Percentiles rank a stretch among this genome's conserved stretches.
phyloP scores from a whole-genome alignment of 2,797 vertebrate species.

The Lutjanus campechanus region DNA sequence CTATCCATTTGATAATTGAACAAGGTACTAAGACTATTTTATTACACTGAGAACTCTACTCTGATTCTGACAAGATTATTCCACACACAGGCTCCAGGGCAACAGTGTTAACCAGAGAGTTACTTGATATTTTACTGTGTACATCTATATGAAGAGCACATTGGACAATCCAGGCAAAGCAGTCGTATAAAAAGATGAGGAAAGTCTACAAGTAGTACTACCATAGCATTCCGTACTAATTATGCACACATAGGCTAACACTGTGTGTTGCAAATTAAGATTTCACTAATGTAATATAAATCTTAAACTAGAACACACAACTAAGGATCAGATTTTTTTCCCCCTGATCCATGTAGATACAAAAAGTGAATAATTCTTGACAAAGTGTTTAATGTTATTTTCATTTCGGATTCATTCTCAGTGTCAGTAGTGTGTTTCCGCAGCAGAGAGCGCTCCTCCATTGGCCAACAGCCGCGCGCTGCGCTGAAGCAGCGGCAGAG shows the following conservation, averaged over 20 bases:
- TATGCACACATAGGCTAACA: not conserved
- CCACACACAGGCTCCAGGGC: not conserved
- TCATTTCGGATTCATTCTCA: not conserved
- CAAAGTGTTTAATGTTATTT: not conserved
- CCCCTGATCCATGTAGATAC: not conserved
- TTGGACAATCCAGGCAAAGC: not conserved
- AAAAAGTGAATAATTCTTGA: not conserved
- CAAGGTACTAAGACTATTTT: not conserved
- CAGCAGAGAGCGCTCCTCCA: conserved; percentile 55
- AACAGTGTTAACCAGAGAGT: not conserved
- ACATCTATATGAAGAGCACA: not conserved
- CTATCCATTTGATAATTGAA: not conserved
- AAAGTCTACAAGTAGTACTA: not conserved
- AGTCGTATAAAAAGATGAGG: not conserved
- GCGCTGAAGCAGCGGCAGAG: conserved; percentile 46
- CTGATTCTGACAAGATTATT: not conserved
- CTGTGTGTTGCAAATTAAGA: not conserved
- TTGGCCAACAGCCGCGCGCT: conserved; percentile 52
- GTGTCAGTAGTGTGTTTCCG: conserved; percentile 29
- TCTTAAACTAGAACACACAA: not conserved
- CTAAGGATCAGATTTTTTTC: not conserved
- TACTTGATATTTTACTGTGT: not conserved
- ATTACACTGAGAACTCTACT: not conserved
- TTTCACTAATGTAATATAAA: not conserved
- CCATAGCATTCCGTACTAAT: not conserved